Conservation (phyloP, 2,888 invertebrate genomes). For the Latheticus oryzae region DNA sequence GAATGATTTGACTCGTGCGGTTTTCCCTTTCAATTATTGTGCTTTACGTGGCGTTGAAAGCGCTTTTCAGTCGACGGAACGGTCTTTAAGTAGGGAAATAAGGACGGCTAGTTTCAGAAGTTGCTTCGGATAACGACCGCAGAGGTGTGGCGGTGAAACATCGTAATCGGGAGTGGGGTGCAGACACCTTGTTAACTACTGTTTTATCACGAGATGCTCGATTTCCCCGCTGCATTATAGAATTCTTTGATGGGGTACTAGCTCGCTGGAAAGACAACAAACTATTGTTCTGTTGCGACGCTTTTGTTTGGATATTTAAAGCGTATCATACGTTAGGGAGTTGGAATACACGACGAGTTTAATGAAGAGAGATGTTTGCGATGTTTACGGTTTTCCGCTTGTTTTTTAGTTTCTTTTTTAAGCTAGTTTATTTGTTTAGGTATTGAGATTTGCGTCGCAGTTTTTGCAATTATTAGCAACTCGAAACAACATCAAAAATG, state of each 20-base stretch:
- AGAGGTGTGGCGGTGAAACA: slow-evolving; percentile 19
- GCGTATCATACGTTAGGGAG: slow-evolving; percentile 6
- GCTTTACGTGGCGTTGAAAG: slow-evolving; percentile 7
- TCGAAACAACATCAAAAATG: no score
- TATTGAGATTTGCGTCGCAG: no score
- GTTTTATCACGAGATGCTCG: slow-evolving; percentile 36
- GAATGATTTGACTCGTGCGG: slow-evolving; percentile 1
- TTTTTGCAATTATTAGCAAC: no score
- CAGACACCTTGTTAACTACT: slow-evolving; percentile 36
- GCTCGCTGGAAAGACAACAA: slow-evolving; percentile 10
- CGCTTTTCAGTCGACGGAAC: background rate
- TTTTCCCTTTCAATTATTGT: background rate
- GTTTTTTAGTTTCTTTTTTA: no score
- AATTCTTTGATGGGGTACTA: slow-evolving; percentile 18
- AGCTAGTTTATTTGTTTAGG: no score
- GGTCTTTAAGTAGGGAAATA: slow-evolving; percentile 6
- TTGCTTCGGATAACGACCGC: slow-evolving; percentile 19
- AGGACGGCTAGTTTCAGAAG: slow-evolving; percentile 3
- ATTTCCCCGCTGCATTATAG: slow-evolving; percentile 32
- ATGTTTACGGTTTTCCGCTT: no score
- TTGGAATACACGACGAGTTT: no score
- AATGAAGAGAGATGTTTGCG: no score
- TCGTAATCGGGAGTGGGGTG: slow-evolving; percentile 19
- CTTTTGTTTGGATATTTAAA: slow-evolving; percentile 12
- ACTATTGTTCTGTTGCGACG: slow-evolving; percentile 10